Evolutionary conservation across 2,113 vertebrate species (phyloP).

Genomic region (Bombycilla garrulus): DNA sequence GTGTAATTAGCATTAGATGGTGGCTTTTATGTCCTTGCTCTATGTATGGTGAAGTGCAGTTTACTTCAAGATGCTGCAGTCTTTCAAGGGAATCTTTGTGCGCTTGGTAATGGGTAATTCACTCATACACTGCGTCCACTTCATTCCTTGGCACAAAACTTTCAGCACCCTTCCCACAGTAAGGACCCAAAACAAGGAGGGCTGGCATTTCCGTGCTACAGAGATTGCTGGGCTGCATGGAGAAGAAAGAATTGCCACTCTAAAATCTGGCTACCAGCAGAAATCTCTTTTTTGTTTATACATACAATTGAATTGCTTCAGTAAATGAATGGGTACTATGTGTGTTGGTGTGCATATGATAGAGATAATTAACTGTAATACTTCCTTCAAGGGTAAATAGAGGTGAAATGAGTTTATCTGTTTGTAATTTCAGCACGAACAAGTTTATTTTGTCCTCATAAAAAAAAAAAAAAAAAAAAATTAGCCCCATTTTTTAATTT

Average conservation of each 20-base stretch:
- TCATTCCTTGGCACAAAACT: background rate
- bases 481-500: fast-evolving
- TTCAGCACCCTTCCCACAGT: background rate
- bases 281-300: background rate
- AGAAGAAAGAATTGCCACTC: background rate
- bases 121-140: background rate
- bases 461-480: background rate
- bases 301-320: background rate
- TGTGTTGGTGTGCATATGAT: background rate
- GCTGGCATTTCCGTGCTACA: background rate
- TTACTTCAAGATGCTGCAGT: background rate
- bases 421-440: background rate
- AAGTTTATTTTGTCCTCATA: background rate
- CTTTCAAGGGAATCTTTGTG: background rate
- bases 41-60: background rate
- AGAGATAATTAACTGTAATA: background rate
- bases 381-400: background rate
- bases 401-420: background rate
- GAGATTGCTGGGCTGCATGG: background rate
- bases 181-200: background rate
- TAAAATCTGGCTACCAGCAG: background rate
- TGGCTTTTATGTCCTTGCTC: background rate
- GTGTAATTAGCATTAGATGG: background rate
- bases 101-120: background rate
- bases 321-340: background rate